Base-by-base conservation (phyloP, 2,888 invertebrate species). In the Lepidonotus clava region DNA sequence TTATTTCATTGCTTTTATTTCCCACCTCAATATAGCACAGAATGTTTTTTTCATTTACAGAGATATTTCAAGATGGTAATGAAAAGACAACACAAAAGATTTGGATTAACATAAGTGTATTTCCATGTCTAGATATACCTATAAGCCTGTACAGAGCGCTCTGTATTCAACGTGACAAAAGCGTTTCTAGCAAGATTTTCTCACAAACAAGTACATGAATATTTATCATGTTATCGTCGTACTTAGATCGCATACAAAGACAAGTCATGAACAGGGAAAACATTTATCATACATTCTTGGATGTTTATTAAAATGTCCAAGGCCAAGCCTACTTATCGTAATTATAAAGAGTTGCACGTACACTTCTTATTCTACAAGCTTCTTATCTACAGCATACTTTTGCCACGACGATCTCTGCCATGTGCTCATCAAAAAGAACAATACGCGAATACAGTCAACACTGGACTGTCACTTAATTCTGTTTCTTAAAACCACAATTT, bases 61-160 rank as follows among this genome's bases (percentile, higher is more conserved):
- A n/a, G n/a, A n/a, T n/a, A n/a, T n/a, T n/a, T n/a, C n/a, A n/a
- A n/a, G n/a, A n/a, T n/a, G n/a, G n/a, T n/a, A n/a, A 56, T 61
- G 28, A 61, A 61, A n/a, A 61, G 24, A 61, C 24, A 11, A 61
- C 61, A n/a, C 24, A 61, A 4, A 28, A 53, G 53, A 46, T 11
- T 46, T 46, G 46, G 46, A 46, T 28, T 61, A 61, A 61, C 61
- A 46, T 24, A 61, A 28, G 11, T 76, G 40, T 76, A 76, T 76
- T 76, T 76, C n/a, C 38, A 36, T 71, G 71, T 40, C 76, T 76
- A 76, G n/a, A 76, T 76, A 76, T 14, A 76, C 24, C 40, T 76
- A 40, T 38, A 40, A 76, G 76, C 46, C 41, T 80, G 80, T 80
- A 80, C 80, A 80, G 80, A 80, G 34, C 36, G 36, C n/a, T 71